Conservation (phyloP, 2,888 invertebrate genomes). For the Drosophila histrio region DNA sequence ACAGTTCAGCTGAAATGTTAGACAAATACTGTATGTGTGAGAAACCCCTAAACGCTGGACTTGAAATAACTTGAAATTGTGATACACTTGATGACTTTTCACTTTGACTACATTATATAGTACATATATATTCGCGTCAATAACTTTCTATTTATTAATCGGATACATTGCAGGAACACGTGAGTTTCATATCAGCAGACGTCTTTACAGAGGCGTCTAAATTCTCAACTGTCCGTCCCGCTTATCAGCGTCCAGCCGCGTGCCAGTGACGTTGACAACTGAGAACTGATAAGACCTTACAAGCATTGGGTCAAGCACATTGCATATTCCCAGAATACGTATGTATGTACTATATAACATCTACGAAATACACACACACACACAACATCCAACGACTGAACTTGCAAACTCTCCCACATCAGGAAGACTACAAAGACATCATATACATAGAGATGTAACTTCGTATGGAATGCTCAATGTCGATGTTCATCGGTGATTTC, state of each 20-base stretch:
- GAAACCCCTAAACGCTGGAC: conserved; percentile 27
- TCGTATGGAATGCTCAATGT: no score
- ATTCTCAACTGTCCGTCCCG: conserved; percentile 25
- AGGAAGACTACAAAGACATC: no score
- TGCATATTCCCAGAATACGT: conserved; percentile 35
- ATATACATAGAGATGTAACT: no score
- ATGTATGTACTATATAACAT: no score
- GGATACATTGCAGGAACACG: conserved; percentile 65
- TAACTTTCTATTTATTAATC: conserved; percentile 20
- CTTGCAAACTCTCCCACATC: no score
- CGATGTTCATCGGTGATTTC: no score
- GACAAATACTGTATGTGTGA: conserved; percentile 50
- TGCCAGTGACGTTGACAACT: conserved; percentile 51
- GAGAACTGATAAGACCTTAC: conserved; percentile 50
- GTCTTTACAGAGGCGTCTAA: conserved; percentile 43
- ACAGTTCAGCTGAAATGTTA: conserved; percentile 72
- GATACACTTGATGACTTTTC: conserved; percentile 32
- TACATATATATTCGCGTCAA: not conserved
- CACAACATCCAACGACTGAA: no score
- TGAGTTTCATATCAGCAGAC: conserved; percentile 57
- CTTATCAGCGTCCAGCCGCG: conserved; percentile 69
- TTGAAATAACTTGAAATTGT: conserved; percentile 38
- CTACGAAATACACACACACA: no score
- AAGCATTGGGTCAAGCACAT: conserved; percentile 59
- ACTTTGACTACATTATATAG: conserved; percentile 11